Conservation (phyloP, 2,113 vertebrate genomes). For the Ariopsis seemanni region DNA sequence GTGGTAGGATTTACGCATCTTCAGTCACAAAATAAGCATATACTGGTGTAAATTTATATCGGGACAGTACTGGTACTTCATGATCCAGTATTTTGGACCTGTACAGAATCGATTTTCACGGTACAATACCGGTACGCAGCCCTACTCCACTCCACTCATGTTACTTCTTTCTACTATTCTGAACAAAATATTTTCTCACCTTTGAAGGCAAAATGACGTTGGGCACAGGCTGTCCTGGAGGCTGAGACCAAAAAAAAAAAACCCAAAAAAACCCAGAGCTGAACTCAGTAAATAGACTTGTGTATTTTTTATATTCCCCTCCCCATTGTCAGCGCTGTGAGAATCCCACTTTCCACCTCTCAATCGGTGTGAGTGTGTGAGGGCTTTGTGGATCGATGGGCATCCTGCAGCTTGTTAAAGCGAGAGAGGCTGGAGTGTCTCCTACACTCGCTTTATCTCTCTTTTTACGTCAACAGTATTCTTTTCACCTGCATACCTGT, state of each 20-base stretch:
- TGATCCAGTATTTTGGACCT: too few species aligned
- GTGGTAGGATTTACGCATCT: too few species aligned
- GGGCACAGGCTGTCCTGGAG: conserved; percentile 17
- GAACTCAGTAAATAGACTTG: conserved; percentile 51
- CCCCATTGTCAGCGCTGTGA: conserved; percentile 31
- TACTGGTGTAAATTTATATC: too few species aligned
- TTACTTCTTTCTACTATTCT: background rate
- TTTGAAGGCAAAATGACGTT: conserved; percentile 32
- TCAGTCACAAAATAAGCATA: too few species aligned
- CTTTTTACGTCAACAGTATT: conserved; percentile 18
- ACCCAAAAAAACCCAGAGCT: conserved; percentile 13
- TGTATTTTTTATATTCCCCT: conserved; percentile 2
- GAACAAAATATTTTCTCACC: background rate
- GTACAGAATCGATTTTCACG: too few species aligned
- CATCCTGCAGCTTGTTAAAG: conserved; percentile 42
- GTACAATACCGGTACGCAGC: too few species aligned
- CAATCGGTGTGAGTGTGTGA: conserved; percentile 33
- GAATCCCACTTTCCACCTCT: conserved; percentile 53
- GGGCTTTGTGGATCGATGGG: conserved; percentile 40
- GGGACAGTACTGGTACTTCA: too few species aligned
- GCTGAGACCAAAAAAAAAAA: conserved; percentile 17
- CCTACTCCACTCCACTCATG: background rate
- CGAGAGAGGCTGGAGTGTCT: conserved; percentile 38
- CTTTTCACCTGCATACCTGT: background rate
- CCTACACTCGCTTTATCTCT: conserved; percentile 15